Evolutionary conservation across 92 coral and sea anemone species (phyloP), one percentile per base, ranked within the genome.

Genomic region (Paramuricea clavata): DNA sequence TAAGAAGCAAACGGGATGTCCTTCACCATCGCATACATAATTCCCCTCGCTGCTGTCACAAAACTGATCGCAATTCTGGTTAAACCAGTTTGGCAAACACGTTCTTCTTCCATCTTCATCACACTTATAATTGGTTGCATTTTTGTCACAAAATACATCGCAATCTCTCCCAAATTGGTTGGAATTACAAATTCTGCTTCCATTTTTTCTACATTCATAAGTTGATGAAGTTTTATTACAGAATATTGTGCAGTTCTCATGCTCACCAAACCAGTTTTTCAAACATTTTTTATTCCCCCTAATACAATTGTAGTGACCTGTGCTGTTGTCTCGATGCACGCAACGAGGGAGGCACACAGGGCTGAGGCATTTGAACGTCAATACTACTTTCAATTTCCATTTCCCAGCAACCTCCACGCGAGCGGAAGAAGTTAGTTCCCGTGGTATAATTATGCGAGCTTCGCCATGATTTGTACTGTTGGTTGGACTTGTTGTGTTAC

Each of bases 261-360:
- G n/a, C n/a, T 74, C 59, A 26, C 93, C 95, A 35, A 75, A 95
- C 93, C 93, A 95, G 57, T 83, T 49, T 16, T n/a, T 15, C 2
- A 54, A 25, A 35, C 89, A 85, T 22, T 34, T 75, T 62, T 75
- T 85, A 19, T 73, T 36, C 21, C 89, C 89, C 12, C 19, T 13
- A 25, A 7, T 19, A 34, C 89, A 85, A 9, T 30, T 56, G 79
- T 83, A 83, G 67, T 83, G 87, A 32, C 81, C 87, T 21, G 49
- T 69, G 69, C 5, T 25, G 27, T 83, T 60, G 71, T 83, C 81
- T n/a, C 57, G 87, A 9, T 68, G 19, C n/a, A 69, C 67, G 32
- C 87, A 82, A 13, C 69, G 69, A 52, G 25, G 69, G 4, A 78
- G 49, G 23, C 83, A 78, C 6, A 28, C 83, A 32, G 26, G 36